A percentile compares a stretch with the other conserved stretches of the same genome.
Evolutionary conservation across 1,140 invertebrate species (phyloP).

Genomic region (Lepidurus apus): DNA sequence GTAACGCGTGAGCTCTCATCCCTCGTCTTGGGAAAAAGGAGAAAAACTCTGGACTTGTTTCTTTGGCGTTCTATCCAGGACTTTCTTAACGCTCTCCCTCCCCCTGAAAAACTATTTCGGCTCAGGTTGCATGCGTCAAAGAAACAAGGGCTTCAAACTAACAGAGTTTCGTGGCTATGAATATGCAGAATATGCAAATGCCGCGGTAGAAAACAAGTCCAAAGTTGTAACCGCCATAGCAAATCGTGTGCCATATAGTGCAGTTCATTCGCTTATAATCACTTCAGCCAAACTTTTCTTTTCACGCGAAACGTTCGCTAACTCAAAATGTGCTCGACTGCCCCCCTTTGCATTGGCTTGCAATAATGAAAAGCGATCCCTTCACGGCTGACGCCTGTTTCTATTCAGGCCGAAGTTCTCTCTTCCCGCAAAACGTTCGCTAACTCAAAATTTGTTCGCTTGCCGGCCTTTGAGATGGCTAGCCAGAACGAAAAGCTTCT

Average conservation of each 20-base stretch:
- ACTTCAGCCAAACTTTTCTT: too few species aligned
- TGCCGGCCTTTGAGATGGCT: too few species aligned
- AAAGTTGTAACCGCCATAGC: neutral
- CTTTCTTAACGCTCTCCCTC: neutral
- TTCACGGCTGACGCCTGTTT: too few species aligned
- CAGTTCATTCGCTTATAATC: neutral
- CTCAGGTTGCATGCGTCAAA: neutral
- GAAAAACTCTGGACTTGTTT: too few species aligned
- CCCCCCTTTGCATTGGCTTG: too few species aligned
- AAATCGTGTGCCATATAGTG: neutral
- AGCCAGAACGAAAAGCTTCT: too few species aligned
- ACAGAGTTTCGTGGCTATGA: neutral
- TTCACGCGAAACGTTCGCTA: too few species aligned
- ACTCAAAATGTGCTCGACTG: too few species aligned
- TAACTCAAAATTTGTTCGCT: too few species aligned
- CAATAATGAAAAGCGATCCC: too few species aligned
- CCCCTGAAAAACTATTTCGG: neutral
- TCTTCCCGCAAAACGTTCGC: too few species aligned
- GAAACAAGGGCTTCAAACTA: neutral
- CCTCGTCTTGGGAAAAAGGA: neutral
- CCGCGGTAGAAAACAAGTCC: neutral
- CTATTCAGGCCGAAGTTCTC: too few species aligned
- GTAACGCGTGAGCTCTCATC: neutral
- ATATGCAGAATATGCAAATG: slow-evolving; percentile 1
- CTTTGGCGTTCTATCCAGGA: neutral